These are phyloP conservation scores for Philopotamus ludificatus DNA, from an alignment of 1,140 invertebrate species.

Conservation along the genomic window DNA sequence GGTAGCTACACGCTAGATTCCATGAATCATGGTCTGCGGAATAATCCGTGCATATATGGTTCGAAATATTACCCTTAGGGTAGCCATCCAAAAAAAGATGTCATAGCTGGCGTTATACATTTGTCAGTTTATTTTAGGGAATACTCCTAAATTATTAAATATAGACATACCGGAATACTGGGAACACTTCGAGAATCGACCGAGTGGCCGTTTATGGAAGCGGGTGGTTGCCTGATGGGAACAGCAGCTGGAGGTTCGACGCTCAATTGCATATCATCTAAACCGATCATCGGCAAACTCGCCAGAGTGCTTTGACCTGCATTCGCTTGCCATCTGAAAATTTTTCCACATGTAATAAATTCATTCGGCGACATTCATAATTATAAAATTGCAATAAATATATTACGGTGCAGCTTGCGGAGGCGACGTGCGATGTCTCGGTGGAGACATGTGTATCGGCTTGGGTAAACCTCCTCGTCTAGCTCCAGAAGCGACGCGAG, in stretches of 20 bases:
- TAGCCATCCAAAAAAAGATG: no score
- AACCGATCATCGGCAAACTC: conserved; percentile 74
- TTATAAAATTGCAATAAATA: conserved; percentile 2
- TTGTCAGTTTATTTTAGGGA: no score
- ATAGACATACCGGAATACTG: not conserved
- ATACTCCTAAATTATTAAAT: not conserved
- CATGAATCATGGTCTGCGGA: no score
- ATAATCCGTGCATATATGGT: no score
- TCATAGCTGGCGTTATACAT: no score
- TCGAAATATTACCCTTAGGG: no score
- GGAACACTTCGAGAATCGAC: conserved; percentile 12
- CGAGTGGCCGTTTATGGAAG: conserved; percentile 26
- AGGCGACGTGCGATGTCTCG: conserved; percentile 54
- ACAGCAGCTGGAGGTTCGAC: conserved; percentile 1
- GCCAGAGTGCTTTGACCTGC: conserved; percentile 64
- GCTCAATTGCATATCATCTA: conserved; percentile 57
- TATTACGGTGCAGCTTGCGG: conserved; percentile 50
- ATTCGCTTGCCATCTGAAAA: conserved; percentile 59
- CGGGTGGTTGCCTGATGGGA: not conserved
- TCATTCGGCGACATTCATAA: not conserved
- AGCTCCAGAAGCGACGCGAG: conserved; percentile 61
- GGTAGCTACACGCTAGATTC: no score
- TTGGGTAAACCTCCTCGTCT: conserved; percentile 51
- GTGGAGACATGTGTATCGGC: conserved; percentile 42
- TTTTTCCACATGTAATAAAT: conserved; percentile 1